Evolutionary conservation across 2,113 vertebrate genomes (phyloP).

Genomic region (Etheostoma spectabile): DNA sequence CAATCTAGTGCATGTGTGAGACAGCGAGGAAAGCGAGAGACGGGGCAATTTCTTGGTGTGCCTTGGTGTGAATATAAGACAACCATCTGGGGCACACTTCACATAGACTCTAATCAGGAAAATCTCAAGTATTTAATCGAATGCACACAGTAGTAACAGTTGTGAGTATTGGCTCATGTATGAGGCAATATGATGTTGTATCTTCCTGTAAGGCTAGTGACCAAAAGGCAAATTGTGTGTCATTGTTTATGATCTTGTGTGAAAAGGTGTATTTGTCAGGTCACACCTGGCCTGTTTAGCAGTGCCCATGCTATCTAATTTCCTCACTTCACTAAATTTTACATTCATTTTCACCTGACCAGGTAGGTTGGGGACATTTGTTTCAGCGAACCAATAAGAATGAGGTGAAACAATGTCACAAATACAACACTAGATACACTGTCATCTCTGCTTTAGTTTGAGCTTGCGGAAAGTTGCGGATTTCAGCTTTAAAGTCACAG

Average conservation of each 20-base stretch:
- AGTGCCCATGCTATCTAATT: not conserved
- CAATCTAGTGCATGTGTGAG: conserved; percentile 34
- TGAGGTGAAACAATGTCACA: conserved; percentile 30
- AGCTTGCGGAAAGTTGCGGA: conserved; percentile 62
- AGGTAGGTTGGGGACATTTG: not conserved
- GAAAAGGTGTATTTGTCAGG: conserved; percentile 2
- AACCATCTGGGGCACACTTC: conserved; percentile 32
- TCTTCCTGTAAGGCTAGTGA: not conserved
- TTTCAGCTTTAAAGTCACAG: conserved; percentile 67
- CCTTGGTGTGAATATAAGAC: conserved; percentile 11
- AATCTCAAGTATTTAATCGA: conserved; percentile 21
- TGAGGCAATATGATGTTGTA: not conserved
- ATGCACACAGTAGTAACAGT: not conserved
- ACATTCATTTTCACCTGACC: conserved; percentile 5
- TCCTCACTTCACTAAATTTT: not conserved
- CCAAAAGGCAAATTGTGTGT: not conserved
- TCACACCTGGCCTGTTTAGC: not conserved
- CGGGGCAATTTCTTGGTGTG: not conserved
- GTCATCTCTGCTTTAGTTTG: conserved; percentile 50
- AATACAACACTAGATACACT: conserved; percentile 34
- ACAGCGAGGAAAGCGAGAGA: conserved; percentile 29
- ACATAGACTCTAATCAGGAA: conserved; percentile 13
- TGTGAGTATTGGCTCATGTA: conserved; percentile 8
- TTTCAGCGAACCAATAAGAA: conserved; percentile 4
- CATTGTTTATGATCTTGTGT: not conserved